Evolutionary conservation across 2,888 invertebrate genomes (phyloP).

Genomic region (Pachydiplax longipennis): DNA sequence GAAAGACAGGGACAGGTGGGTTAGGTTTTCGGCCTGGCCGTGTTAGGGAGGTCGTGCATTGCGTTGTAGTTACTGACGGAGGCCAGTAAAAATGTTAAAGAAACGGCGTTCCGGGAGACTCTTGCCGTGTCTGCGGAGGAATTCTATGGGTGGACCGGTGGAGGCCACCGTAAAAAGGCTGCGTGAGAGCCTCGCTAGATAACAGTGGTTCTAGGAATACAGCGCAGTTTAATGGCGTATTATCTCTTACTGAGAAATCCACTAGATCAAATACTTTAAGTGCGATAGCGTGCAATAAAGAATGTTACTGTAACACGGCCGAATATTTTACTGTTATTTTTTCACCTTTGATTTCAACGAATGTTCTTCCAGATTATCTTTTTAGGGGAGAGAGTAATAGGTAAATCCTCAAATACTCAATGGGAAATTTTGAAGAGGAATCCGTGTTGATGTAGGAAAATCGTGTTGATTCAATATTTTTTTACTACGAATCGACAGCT

Average conservation of each 20-base stretch:
- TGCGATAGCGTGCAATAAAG: background rate
- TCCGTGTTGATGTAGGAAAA: too few species aligned
- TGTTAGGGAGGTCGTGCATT: background rate
- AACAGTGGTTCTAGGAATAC: background rate
- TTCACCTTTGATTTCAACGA: background rate
- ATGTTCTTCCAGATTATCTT: too few species aligned
- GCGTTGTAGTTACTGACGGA: background rate
- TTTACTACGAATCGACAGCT: too few species aligned
- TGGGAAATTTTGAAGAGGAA: too few species aligned
- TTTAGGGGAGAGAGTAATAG: too few species aligned
- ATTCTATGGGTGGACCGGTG: background rate
- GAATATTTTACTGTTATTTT: background rate
- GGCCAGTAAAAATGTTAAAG: background rate
- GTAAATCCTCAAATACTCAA: too few species aligned
- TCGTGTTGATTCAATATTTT: too few species aligned
- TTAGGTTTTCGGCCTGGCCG: background rate
- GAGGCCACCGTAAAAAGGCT: background rate
- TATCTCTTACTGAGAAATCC: background rate
- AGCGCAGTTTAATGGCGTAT: background rate
- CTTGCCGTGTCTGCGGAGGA: background rate
- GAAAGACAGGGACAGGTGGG: constrained; percentile 1
- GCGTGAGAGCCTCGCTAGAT: background rate
- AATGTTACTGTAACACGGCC: background rate
- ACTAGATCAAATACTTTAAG: background rate
- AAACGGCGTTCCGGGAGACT: background rate